phyloP scores from a whole-genome alignment of 2,113 vertebrate genomes.

The Anser brachyrhynchus region DNA sequence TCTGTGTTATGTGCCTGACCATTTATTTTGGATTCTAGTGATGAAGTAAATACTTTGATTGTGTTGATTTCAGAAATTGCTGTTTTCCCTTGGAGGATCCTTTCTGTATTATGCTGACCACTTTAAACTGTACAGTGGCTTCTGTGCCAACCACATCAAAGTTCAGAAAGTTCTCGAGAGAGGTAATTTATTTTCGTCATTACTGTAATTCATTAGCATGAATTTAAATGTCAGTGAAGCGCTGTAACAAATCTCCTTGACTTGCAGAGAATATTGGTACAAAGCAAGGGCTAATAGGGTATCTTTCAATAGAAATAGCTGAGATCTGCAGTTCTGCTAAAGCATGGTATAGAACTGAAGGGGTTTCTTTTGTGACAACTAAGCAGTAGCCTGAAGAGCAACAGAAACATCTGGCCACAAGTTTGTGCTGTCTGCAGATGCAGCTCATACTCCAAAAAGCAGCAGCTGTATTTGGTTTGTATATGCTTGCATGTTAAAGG shows the following conservation, averaged over 20 bases:
- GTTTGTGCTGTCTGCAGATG: background rate
- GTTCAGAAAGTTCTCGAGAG: constrained; percentile 97
- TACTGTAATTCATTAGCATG: background rate
- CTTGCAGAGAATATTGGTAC: background rate
- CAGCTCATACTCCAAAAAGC: background rate
- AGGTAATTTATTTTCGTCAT: constrained; percentile 80
- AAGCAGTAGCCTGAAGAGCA: background rate
- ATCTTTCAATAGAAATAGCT: background rate
- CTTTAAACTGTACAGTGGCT: constrained; percentile 98
- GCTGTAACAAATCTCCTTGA: background rate
- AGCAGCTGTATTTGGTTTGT: background rate
- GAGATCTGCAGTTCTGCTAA: background rate
- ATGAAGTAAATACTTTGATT: background rate
- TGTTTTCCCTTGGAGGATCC: constrained; percentile 95
- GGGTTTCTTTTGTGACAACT: background rate
- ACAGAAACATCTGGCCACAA: background rate
- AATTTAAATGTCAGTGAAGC: background rate
- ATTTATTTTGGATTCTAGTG: background rate
- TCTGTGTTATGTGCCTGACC: background rate
- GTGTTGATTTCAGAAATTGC: constrained; percentile 86
- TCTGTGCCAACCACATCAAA: constrained; percentile 98
- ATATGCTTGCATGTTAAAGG: background rate
- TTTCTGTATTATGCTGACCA: constrained; percentile 99
- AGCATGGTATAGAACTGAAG: background rate
- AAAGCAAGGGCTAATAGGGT: background rate